A percentile compares a stretch with the other conserved stretches of the same genome.
phyloP scores from a whole-genome alignment of 2,797 vertebrate genomes.

The Falco cherrug region DNA sequence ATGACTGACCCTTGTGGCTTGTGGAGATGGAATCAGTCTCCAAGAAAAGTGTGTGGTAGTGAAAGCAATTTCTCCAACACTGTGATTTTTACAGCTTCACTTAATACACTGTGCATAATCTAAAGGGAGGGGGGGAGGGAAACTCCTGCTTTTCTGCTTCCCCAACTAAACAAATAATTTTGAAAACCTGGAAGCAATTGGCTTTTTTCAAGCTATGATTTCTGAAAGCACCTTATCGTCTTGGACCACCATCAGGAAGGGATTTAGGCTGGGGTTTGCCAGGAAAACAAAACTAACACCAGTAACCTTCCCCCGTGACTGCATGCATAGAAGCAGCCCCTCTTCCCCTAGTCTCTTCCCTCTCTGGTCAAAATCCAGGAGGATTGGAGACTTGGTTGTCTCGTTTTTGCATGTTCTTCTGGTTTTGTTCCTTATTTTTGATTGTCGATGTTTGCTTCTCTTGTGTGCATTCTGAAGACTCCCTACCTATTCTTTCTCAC shows the following conservation, averaged over 20 bases:
- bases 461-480: background rate
- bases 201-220: background rate
- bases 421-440: background rate
- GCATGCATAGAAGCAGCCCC: slow-evolving; percentile 75
- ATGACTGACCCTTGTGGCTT: slow-evolving; percentile 29
- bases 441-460: background rate
- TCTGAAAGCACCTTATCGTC: background rate
- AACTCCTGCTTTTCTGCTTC: slow-evolving; percentile 7
- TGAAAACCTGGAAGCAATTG: background rate
- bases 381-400: slow-evolving; percentile 33
- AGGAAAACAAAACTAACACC: slow-evolving; percentile 73
- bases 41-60: background rate
- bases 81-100: slow-evolving; percentile 1
- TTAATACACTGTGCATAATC: background rate
- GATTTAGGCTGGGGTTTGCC: slow-evolving; percentile 24
- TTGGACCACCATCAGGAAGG: background rate
- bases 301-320: slow-evolving; percentile 70
- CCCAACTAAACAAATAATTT: background rate
- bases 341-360: background rate
- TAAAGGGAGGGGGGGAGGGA: background rate
- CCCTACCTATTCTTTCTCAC: background rate
- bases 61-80: background rate
- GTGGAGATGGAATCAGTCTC: background rate
- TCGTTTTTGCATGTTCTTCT: slow-evolving; percentile 75
- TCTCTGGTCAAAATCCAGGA: slow-evolving; percentile 53